Percentiles rank a stretch among this genome's conserved stretches.
Conservation (phyloP, 1,140 invertebrate species). For the Aphelinus atriplicis region DNA sequence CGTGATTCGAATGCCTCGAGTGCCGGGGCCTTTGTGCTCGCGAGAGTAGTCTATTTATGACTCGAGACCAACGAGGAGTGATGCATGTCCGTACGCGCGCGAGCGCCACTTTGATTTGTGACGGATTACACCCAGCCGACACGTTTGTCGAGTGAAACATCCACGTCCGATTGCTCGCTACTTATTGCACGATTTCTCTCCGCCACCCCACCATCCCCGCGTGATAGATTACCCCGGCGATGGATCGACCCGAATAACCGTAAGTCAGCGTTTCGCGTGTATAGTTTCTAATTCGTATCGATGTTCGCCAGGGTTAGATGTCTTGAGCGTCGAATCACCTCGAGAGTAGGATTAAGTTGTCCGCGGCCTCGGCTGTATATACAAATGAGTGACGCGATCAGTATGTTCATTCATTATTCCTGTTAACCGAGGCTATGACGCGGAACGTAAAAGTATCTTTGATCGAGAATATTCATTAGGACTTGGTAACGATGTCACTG, state of each 20-base stretch:
- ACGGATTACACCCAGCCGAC: constrained; percentile 7
- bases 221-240: constrained; percentile 14
- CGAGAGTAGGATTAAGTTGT: no score
- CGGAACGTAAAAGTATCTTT: no score
- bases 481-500: no score
- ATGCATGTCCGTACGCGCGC: neutral
- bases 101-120: constrained; percentile 26
- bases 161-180: neutral
- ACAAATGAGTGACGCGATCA: no score
- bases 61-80: neutral
- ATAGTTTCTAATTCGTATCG: no score
- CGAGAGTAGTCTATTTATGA: neutral
- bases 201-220: neutral
- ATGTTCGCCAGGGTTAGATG: no score
- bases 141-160: constrained; percentile 23
- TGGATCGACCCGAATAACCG: neutral
- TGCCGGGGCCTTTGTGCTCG: neutral
- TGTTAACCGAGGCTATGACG: no score
- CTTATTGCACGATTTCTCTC: constrained; percentile 10
- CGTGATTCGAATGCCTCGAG: neutral
- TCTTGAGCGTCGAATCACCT: no score
- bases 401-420: no score
- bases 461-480: no score
- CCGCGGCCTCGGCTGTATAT: no score
- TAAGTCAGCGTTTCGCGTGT: no score